These are phyloP conservation scores for Monoplex corrugatus DNA, from an alignment of 2,888 invertebrate species.

Conservation along the genomic window DNA sequence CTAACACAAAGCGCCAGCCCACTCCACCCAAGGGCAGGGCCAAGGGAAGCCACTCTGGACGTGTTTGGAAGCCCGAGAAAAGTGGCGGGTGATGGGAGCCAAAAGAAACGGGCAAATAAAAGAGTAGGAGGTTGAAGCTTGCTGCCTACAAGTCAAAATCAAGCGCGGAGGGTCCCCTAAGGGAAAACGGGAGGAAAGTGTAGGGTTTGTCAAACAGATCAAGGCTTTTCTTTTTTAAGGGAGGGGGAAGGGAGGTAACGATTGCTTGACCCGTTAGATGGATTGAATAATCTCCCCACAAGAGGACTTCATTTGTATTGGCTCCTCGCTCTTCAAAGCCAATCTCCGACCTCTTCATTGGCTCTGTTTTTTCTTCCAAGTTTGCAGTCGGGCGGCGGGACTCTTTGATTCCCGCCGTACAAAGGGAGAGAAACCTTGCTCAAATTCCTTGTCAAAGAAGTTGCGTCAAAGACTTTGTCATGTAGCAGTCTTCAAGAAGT, in stretches of 20 bases:
- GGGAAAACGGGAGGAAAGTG: background rate
- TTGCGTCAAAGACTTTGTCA: background rate
- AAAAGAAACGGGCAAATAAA: background rate
- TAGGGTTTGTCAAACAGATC: slow-evolving; percentile 17
- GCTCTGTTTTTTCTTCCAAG: background rate
- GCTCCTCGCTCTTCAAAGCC: slow-evolving; percentile 20
- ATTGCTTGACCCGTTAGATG: background rate
- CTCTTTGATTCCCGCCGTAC: slow-evolving; percentile 22
- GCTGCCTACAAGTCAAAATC: background rate
- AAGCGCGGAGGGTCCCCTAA: background rate
- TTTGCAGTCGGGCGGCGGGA: background rate
- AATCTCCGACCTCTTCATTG: slow-evolving; percentile 36
- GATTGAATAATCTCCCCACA: slow-evolving; percentile 29
- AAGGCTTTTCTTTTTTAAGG: background rate
- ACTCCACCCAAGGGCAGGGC: background rate
- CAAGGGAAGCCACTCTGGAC: background rate
- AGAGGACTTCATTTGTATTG: slow-evolving; percentile 7
- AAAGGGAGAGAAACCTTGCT: slow-evolving; percentile 19
- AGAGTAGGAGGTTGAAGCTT: background rate
- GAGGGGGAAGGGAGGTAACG: background rate
- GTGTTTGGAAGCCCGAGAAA: slow-evolving; percentile 28
- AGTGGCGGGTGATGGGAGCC: background rate
- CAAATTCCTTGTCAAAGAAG: background rate
- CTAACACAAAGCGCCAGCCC: slow-evolving; percentile 9
- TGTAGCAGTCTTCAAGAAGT: background rate